phyloP scores from a whole-genome alignment of 2,113 vertebrate species.

The Alouatta palliata region DNA sequence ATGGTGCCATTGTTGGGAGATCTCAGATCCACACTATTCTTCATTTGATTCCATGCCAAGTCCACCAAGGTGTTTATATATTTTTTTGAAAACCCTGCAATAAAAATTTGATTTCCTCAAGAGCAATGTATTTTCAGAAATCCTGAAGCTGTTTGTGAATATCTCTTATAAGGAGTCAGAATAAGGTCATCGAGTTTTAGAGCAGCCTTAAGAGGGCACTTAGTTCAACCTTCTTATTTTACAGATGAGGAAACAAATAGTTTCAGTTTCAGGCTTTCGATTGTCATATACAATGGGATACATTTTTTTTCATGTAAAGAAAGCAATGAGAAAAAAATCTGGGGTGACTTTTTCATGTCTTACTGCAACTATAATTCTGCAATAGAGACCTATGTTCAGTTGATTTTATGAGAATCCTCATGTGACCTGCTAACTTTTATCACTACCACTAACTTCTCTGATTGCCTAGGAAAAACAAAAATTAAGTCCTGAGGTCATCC shows the following conservation, averaged over 20 bases:
- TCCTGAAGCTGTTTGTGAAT: slow-evolving; percentile 36
- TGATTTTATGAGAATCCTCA: slow-evolving; percentile 41
- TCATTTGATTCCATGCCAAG: slow-evolving; percentile 6
- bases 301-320: not conserved
- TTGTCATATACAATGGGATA: not conserved
- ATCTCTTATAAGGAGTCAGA: not conserved
- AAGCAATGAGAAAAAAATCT: not conserved
- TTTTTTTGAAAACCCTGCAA: not conserved
- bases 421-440: slow-evolving; percentile 6
- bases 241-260: slow-evolving; percentile 40
- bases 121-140: slow-evolving; percentile 61
- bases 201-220: not conserved
- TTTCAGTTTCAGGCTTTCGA: not conserved
- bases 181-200: not conserved
- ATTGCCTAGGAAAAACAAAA: slow-evolving; percentile 19
- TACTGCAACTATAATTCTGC: not conserved
- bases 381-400: not conserved
- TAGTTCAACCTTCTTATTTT: slow-evolving; percentile 42
- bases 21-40: not conserved
- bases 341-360: not conserved
- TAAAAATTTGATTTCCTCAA: slow-evolving; percentile 68
- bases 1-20: not conserved
- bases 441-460: not conserved
- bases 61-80: slow-evolving; percentile 47
- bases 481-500: not conserved